Base-by-base conservation (phyloP, 2,797 vertebrate genomes). In the Momotus momota region DNA sequence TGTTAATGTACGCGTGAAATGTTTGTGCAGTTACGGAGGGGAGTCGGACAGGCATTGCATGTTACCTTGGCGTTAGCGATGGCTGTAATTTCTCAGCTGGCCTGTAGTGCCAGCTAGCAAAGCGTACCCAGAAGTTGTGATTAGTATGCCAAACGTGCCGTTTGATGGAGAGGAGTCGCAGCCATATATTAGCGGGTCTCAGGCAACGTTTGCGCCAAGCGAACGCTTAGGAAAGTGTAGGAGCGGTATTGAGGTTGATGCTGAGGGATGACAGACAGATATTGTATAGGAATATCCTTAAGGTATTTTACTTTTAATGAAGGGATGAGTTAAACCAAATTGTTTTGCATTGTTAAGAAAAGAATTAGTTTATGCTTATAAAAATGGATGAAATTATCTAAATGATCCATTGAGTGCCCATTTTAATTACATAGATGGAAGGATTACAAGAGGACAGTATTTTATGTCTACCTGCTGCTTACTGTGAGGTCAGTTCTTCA, bases 341-440 rank as follows among this genome's bases (percentile, higher is more conserved):
- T 97, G 98, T 98, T 97, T 98, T 98, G 98, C 97, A 97, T 98
- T 98, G 98, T 98, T 98, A 98, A 98, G 97, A 98, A 98, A 98
- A 98, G 98, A 98, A 98, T 98, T 98, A 97, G 98, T 98, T 98
- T 98, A 97, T 98, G 98, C 98, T 98, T 98, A 98, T 98, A 99
- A 99, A 99, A 99, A 99, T 99, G 99, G 99, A 99, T 99, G 99
- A 98, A 98, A 99, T 98, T 98, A 98, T 98, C 98, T 98, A 98
- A 98, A 98, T 98, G 99, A 99, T 99, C 99, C 99, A 99, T 99
- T 99, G 99, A 99, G 99, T 99, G 98, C 99, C 98, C 98, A 98
- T 99, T 99, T 99, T 99, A 99, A 99, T 99, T 99, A 99, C 99
- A 99, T 99, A 99, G 99, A 99, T 99, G 99, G 99, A 99, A 99